A percentile compares a stretch with the other conserved stretches of the same genome.
phyloP scores from a whole-genome alignment of 2,113 vertebrate species.

The Dasyornis broadbenti region DNA sequence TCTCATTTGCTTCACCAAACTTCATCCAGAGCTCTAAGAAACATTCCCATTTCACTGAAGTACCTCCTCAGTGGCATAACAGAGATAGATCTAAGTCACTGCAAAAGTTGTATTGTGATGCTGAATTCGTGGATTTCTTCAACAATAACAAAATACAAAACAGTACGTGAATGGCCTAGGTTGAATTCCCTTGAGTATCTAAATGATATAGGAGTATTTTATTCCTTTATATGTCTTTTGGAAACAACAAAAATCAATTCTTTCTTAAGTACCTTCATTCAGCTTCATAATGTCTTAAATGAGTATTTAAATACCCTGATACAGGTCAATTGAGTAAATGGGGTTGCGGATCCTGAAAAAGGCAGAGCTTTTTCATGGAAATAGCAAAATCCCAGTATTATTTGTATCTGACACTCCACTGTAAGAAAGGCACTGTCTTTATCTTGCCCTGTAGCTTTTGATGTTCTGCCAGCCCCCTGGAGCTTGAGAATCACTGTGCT shows the following conservation, averaged over 20 bases:
- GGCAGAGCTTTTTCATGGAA: not conserved
- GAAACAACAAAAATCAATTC: not conserved
- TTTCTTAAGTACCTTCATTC: not conserved
- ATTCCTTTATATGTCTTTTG: not conserved
- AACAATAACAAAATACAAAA: not conserved
- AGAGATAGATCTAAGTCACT: not conserved
- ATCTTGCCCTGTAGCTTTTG: not conserved
- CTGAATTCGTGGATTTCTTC: not conserved
- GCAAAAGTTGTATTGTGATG: not conserved
- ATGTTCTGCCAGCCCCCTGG: not conserved
- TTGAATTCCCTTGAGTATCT: not conserved
- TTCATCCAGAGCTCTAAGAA: not conserved
- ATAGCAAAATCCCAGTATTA: not conserved
- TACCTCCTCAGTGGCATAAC: not conserved
- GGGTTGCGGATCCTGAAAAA: not conserved
- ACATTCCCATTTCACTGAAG: not conserved
- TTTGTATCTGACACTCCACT: not conserved
- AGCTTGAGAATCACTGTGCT: not conserved
- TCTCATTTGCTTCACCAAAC: constrained; percentile 4
- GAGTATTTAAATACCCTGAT: not conserved
- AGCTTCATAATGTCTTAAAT: not conserved
- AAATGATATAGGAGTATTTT: not conserved
- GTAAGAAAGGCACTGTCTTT: not conserved
- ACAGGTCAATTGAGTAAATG: not conserved
- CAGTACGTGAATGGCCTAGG: not conserved